These are phyloP conservation scores for Nomada lathburiana DNA, from an alignment of 2,888 invertebrate species.

Conservation along the genomic window DNA sequence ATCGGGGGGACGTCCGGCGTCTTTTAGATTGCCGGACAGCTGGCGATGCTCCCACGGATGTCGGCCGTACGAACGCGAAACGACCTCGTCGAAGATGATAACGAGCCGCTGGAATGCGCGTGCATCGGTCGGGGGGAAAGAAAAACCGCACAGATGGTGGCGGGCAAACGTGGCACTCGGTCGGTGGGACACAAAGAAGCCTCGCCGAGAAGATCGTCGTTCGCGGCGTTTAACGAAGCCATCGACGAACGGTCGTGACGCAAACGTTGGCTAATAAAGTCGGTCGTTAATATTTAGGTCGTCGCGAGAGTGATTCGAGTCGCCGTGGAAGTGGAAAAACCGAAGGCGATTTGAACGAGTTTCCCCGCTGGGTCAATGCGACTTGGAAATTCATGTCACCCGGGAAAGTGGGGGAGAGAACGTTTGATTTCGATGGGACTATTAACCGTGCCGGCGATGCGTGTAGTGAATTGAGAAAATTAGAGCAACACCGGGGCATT, in stretches of 20 bases:
- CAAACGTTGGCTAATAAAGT: constrained; percentile 34
- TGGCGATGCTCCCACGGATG: constrained; percentile 22
- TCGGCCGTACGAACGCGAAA: constrained; percentile 10
- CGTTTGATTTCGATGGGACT: constrained; percentile 20
- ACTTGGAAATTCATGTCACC: constrained; percentile 45
- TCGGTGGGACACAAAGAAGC: not conserved
- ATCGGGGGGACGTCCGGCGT: constrained; percentile 6
- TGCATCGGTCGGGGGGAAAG: not conserved
- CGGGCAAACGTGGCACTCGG: too few relatives aligned
- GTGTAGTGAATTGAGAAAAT: constrained; percentile 3
- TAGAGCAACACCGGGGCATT: not conserved
- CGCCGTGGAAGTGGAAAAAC: not conserved
- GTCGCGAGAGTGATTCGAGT: not conserved
- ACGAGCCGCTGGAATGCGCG: not conserved
- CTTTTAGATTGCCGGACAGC: constrained; percentile 23
- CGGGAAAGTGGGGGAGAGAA: not conserved
- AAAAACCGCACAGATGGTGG: too few relatives aligned
- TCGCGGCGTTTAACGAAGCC: too few relatives aligned
- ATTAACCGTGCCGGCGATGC: constrained; percentile 19
- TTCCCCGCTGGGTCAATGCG: constrained; percentile 44
- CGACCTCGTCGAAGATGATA: constrained; percentile 1
- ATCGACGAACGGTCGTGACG: not conserved
- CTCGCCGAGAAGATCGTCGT: too few relatives aligned
- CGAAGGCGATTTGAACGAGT: constrained; percentile 38
- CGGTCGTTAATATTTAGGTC: constrained; percentile 48